A percentile compares a stretch with the other conserved stretches of the same genome.
phyloP scores from a whole-genome alignment of 2,797 vertebrate species.

The Trachops cirrhosus region DNA sequence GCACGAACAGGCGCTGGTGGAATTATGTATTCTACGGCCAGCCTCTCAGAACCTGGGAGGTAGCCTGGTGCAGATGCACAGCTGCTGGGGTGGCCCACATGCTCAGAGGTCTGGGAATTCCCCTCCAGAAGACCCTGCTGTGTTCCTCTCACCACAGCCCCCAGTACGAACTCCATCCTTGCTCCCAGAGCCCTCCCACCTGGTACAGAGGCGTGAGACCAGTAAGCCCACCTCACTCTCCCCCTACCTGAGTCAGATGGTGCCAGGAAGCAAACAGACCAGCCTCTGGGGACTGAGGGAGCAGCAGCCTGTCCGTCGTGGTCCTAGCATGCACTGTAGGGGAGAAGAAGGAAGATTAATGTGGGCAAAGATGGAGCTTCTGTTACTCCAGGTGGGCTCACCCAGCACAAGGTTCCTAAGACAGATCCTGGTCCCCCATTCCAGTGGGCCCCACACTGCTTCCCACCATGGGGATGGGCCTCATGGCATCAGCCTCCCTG shows the following conservation, averaged over 20 bases:
- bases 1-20: neutral
- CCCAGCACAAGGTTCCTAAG: neutral
- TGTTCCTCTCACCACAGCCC: neutral
- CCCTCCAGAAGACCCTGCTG: neutral
- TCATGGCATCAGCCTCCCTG: neutral
- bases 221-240: neutral
- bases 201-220: neutral
- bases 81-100: neutral
- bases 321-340: constrained; percentile 79
- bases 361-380: neutral
- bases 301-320: constrained; percentile 53
- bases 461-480: neutral
- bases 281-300: constrained; percentile 58
- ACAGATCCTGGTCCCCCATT: neutral
- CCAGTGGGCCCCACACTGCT: neutral
- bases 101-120: neutral
- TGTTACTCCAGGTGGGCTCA: neutral
- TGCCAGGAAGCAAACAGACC: constrained; percentile 59
- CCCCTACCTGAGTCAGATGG: constrained; percentile 81
- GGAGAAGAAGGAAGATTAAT: constrained; percentile 31
- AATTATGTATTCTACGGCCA: neutral
- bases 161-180: neutral
- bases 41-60: fast-evolving
- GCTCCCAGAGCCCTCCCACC: neutral
- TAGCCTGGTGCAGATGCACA: neutral